These are phyloP conservation scores for Marcusenius ussheri DNA, from an alignment of 2,113 vertebrate species.

Conservation along the genomic window DNA sequence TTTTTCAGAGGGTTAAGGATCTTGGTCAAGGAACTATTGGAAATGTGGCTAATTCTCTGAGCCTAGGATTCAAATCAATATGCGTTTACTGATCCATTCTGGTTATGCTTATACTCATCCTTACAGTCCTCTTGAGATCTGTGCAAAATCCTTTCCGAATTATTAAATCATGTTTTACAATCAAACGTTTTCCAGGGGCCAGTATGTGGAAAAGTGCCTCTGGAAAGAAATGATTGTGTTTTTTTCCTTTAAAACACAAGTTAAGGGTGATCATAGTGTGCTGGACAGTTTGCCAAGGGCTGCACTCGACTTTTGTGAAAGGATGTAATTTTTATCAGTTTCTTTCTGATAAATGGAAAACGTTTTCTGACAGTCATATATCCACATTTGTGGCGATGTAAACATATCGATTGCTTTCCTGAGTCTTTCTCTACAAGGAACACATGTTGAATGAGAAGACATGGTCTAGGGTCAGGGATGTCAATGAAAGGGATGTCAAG, in stretches of 20 bases:
- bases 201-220: neutral
- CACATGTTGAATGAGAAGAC: neutral
- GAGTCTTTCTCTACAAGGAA: neutral
- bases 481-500: neutral
- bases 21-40: neutral
- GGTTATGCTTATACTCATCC: neutral
- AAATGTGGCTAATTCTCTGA: neutral
- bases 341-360: neutral
- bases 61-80: neutral
- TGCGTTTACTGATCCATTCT: neutral
- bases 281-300: neutral
- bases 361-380: neutral
- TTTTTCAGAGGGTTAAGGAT: neutral
- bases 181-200: neutral
- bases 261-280: neutral
- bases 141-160: neutral
- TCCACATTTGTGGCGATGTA: neutral
- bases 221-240: neutral
- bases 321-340: neutral
- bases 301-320: neutral
- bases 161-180: neutral
- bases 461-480: neutral
- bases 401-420: neutral
- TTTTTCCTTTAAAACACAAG: neutral
- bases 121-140: conserved; percentile 3